Conservation (phyloP, 2,113 vertebrate species). For the Thymallus thymallus region DNA sequence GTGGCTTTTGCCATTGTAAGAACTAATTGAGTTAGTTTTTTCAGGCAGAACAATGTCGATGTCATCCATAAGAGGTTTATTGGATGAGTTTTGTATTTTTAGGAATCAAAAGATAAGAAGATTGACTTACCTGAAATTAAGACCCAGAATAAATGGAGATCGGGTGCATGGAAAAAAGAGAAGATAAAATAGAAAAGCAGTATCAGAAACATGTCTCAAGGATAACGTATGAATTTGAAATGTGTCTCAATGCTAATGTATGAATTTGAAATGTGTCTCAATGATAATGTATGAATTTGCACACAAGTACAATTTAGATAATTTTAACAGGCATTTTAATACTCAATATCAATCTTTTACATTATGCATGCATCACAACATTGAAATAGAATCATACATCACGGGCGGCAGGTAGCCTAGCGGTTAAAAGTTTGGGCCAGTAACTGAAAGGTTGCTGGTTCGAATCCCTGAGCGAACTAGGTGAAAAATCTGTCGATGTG, state of each 20-base stretch:
- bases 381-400: too few species aligned
- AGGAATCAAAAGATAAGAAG: constrained; percentile 11
- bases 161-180: constrained; percentile 47
- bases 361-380: too few species aligned
- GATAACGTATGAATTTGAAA: constrained; percentile 37
- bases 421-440: too few species aligned
- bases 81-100: not conserved
- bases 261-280: constrained; percentile 51
- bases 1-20: constrained; percentile 4
- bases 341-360: not conserved
- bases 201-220: constrained; percentile 52
- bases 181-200: constrained; percentile 34
- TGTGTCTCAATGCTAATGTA: constrained; percentile 19
- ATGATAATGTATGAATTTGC: not conserved
- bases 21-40: not conserved
- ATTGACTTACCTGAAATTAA: constrained; percentile 66
- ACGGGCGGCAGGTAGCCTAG: too few species aligned
- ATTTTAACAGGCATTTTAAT: constrained; percentile 34
- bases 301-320: constrained; percentile 12
- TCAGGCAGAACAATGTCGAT: too few species aligned
- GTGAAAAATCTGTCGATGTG: too few species aligned
- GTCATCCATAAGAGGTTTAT: too few species aligned
- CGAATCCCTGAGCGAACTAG: too few species aligned
- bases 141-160: constrained; percentile 22
- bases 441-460: too few species aligned